Percentiles rank a stretch among this genome's conserved stretches.
phyloP scores from a whole-genome alignment of 2,888 invertebrate species.

The Branchipolynoe longqiensis region DNA sequence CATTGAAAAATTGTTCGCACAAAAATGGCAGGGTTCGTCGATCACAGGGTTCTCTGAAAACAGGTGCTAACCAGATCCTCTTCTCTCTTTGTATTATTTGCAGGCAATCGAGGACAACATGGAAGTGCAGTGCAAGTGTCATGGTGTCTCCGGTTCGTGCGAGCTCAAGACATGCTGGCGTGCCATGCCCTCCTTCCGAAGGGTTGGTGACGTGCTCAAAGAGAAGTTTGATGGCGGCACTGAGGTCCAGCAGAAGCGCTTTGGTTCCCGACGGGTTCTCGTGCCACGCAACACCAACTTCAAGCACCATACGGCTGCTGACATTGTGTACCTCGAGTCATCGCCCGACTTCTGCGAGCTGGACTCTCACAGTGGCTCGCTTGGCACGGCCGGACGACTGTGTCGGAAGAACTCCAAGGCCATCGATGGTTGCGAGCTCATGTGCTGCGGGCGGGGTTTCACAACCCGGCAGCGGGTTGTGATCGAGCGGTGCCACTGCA shows the following conservation, averaged over 20 bases:
- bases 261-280: conserved; percentile 74
- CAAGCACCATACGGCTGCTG: conserved; percentile 92
- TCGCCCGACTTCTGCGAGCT: conserved; percentile 96
- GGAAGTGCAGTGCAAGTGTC: conserved; percentile 91
- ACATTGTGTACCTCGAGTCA: conserved; percentile 95
- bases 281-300: conserved; percentile 83
- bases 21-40: too few relatives aligned
- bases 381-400: conserved; percentile 84
- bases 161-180: conserved; percentile 98
- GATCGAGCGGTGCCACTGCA: conserved; percentile 93
- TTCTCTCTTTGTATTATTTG: conserved; percentile 65
- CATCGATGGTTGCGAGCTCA: conserved; percentile 92
- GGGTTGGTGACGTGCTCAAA: conserved; percentile 93
- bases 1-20: too few relatives aligned
- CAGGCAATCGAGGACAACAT: conserved; percentile 86
- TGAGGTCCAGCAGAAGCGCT: conserved; percentile 84
- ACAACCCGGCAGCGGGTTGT: conserved; percentile 89
- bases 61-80: too few relatives aligned
- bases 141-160: conserved; percentile 97
- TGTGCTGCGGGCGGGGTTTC: conserved; percentile 96
- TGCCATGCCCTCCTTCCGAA: conserved; percentile 93
- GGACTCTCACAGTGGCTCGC: conserved; percentile 85
- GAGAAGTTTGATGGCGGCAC: conserved; percentile 97
- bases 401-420: conserved; percentile 89
- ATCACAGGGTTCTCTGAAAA: too few relatives aligned